phyloP scores from a whole-genome alignment of 1,140 invertebrate species.

The Eufriesea mexicana region DNA sequence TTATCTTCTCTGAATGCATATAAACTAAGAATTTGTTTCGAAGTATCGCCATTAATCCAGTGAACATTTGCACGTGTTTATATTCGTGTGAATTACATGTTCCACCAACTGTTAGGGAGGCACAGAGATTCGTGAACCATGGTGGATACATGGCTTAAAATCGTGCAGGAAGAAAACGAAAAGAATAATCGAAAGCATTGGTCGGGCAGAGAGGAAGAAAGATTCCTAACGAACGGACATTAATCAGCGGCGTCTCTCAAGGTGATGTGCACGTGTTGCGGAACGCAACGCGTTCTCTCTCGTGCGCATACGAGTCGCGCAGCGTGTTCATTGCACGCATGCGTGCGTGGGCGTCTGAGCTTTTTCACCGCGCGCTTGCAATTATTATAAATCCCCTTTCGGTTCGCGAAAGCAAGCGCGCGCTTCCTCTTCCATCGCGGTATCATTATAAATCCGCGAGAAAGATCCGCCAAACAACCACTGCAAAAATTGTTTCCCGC shows the following conservation, averaged over 20 bases:
- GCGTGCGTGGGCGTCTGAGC: constrained; percentile 10
- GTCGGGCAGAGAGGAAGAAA: constrained; percentile 20
- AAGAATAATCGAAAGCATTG: constrained; percentile 57
- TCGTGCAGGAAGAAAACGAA: constrained; percentile 12
- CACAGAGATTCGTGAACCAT: background rate
- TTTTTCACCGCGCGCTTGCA: constrained; percentile 45
- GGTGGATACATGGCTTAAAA: constrained; percentile 6
- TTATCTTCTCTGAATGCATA: no score
- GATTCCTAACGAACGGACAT: constrained; percentile 70
- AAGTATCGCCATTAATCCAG: no score
- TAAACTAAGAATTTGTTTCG: no score
- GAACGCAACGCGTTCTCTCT: constrained; percentile 13
- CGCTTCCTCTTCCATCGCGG: background rate
- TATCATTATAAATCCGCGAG: constrained; percentile 49
- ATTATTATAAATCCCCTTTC: constrained; percentile 65
- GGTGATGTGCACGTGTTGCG: constrained; percentile 59
- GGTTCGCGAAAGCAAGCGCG: background rate
- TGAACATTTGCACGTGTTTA: background rate
- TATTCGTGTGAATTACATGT: background rate
- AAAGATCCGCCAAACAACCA: constrained; percentile 33
- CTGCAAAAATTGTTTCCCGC: constrained; percentile 46
- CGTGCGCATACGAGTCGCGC: background rate
- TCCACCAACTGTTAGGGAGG: no score
- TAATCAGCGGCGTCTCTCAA: constrained; percentile 68
- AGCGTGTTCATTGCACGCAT: constrained; percentile 6